Conservation (phyloP, 2,797 vertebrate genomes). For the Cuculus canorus region DNA sequence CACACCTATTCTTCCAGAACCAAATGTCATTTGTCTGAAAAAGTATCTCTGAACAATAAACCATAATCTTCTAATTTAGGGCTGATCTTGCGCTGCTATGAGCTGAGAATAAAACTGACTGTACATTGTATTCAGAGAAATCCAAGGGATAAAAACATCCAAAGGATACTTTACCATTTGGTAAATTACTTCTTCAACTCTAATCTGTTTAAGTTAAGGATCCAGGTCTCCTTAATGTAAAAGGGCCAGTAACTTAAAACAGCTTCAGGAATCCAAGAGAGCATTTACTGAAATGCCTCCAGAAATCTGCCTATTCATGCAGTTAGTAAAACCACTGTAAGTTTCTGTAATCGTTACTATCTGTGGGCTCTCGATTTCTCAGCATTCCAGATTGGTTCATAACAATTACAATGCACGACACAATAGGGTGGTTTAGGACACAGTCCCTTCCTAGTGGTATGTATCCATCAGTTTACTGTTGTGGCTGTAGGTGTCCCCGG, state of each 20-base stretch:
- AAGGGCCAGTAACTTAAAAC: neutral
- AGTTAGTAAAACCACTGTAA: accelerated
- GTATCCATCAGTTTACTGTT: neutral
- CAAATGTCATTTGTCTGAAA: neutral
- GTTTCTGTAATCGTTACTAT: neutral
- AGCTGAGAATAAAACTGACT: neutral
- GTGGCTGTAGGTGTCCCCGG: neutral
- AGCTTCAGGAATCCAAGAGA: neutral
- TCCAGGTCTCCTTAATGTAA: neutral
- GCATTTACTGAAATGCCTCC: neutral
- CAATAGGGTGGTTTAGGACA: neutral
- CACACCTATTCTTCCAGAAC: conserved; percentile 34
- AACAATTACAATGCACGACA: neutral
- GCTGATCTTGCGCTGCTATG: neutral
- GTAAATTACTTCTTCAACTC: neutral
- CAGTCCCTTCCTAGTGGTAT: neutral
- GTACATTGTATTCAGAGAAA: neutral
- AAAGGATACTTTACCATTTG: neutral
- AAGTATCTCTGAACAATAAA: neutral
- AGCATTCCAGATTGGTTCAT: neutral
- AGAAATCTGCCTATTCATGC: accelerated
- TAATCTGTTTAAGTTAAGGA: neutral
- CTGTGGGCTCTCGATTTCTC: neutral
- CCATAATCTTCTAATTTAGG: neutral
- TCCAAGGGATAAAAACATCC: neutral